Conservation (phyloP, 2,888 invertebrate genomes). For the Trichogramma evanescens region DNA sequence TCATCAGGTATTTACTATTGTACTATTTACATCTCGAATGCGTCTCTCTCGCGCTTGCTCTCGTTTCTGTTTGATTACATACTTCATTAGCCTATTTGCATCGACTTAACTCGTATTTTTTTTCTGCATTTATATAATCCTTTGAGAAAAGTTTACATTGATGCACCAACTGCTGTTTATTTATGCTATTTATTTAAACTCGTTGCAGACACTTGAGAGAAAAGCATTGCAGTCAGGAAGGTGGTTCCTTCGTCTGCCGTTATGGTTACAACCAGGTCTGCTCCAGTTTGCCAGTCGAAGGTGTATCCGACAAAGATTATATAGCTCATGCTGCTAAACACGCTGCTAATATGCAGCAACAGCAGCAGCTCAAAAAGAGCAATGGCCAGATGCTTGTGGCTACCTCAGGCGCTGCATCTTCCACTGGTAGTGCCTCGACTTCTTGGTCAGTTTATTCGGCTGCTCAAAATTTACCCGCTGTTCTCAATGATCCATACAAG, state of each 20-base stretch:
- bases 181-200: conserved; percentile 3
- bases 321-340: conserved; percentile 74
- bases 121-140: background rate
- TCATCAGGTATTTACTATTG: conserved; percentile 38
- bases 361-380: conserved; percentile 46
- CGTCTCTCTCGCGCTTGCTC: background rate
- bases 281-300: conserved; percentile 79
- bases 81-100: background rate
- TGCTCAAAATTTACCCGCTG: conserved; percentile 89
- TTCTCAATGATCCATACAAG: conserved; percentile 88
- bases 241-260: conserved; percentile 78
- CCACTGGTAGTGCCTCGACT: conserved; percentile 22
- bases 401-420: background rate
- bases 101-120: background rate
- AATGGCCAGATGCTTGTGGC: conserved; percentile 45
- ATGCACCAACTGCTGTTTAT: background rate
- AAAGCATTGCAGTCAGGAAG: conserved; percentile 75
- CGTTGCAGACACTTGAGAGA: conserved; percentile 67
- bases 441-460: conserved; percentile 86
- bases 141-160: conserved; percentile 6
- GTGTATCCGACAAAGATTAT: conserved; percentile 81
- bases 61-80: background rate
- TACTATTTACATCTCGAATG: background rate
- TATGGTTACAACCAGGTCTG: conserved; percentile 85
- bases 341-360: conserved; percentile 41